Evolutionary conservation across 2,113 vertebrate genomes (phyloP), one percentile per base, ranked within the genome.

Genomic region (Etia nguti): DNA sequence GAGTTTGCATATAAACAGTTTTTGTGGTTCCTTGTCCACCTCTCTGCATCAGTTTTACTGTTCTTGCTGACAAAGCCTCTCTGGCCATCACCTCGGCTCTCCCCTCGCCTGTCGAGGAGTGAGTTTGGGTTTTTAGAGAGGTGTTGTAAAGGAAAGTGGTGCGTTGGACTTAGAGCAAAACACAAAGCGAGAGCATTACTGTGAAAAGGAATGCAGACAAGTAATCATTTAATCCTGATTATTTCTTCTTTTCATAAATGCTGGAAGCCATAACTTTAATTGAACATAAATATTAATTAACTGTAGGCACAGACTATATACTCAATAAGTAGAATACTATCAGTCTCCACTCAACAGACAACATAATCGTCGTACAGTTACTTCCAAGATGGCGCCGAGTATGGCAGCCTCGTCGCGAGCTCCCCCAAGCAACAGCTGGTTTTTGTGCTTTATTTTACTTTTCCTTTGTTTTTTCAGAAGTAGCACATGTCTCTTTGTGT

Each of bases 91-190:
- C 8, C 57, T 60, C 26, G 0, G 57, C 29, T 60, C 8, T 60
- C 57, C 5, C 29, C 29, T 57, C 18, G 10, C 29, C 18, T 1
- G 0, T 20, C 16, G 2, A 20, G 29, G 18, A 65, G 59, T 6
- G 16, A 62, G 9, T 62, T 62, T 62, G 59, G 1, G 59, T 62
- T 62, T 62, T 62, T 20, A 62, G 29, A 60, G 59, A 62, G 0
- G 1, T 62, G 5, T 18, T 62, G 29, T 31, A 62, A 36, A 62
- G 31, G 29, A 62, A 60, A 36, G 59, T 20, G 29, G 16, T 20
- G 9, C 2, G 31, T 10, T 36, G 59, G 59, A 62, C 1, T 62
- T 60, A 10, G 0, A 10, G 0, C 16, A 2, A 34, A 62, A 20
- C 29, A 59, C 26, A 34, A 62, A 62, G 29, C 18, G 1, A 36